Conservation (phyloP, 2,888 invertebrate genomes). For the Rhagium mordax region DNA sequence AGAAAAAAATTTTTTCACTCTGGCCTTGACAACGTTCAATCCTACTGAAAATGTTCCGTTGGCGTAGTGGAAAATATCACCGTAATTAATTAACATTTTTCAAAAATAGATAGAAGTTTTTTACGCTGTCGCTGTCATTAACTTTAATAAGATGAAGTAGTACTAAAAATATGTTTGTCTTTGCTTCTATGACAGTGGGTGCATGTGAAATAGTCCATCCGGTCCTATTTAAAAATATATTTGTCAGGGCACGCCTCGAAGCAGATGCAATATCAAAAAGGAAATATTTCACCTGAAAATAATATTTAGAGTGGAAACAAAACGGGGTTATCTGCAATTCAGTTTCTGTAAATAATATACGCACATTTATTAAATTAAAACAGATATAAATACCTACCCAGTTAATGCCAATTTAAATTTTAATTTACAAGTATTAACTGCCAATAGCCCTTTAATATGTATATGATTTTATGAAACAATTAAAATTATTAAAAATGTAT, state of each 20-base stretch:
- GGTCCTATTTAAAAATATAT: constrained; percentile 32
- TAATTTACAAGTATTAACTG: background rate
- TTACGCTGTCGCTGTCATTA: constrained; percentile 7
- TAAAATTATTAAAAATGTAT: background rate
- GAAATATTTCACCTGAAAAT: background rate
- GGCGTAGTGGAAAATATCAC: background rate
- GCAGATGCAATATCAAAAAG: background rate
- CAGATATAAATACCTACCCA: no score
- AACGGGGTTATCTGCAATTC: no score
- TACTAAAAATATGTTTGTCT: constrained; percentile 27
- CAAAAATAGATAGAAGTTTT: constrained; percentile 20
- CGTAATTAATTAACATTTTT: constrained; percentile 8
- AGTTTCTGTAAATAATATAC: no score
- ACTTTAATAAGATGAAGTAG: constrained; percentile 24
- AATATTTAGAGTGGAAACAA: background rate
- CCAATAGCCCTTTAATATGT: background rate
- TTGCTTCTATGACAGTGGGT: constrained; percentile 15
- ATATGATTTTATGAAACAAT: background rate
- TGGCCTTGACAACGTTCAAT: no score
- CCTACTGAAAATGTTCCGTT: no score
- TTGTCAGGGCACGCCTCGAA: background rate
- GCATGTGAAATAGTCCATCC: constrained; percentile 24
- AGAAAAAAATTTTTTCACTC: no score
- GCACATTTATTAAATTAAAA: no score
- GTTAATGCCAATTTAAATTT: background rate